Evolutionary conservation across 2,888 invertebrate genomes (phyloP).

Genomic region (Tuberolachnus salignus): DNA sequence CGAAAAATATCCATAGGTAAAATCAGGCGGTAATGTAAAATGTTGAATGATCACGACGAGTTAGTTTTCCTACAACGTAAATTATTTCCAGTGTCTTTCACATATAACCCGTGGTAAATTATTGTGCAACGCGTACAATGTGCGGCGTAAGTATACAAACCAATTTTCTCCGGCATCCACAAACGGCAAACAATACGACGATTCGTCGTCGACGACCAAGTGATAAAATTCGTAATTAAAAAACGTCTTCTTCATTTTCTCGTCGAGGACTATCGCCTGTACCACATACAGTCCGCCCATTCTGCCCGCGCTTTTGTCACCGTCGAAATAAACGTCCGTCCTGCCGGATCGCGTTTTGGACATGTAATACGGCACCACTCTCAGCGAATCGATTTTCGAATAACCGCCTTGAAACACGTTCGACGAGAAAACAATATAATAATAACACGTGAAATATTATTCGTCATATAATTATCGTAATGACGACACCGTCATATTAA

Average conservation of each 20-base stretch:
- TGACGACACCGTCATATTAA: too few species aligned
- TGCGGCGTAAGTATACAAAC: conserved; percentile 12
- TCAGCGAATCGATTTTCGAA: not conserved
- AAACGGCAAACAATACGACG: conserved; percentile 37
- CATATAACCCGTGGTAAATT: too few species aligned
- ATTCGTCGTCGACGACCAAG: conserved; percentile 37
- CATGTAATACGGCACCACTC: not conserved
- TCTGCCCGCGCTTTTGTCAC: conserved; percentile 9
- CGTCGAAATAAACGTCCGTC: conserved; percentile 5
- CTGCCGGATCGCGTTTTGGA: not conserved
- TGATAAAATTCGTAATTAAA: not conserved
- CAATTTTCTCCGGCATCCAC: conserved; percentile 12
- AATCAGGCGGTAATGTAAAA: too few species aligned
- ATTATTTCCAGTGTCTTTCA: too few species aligned
- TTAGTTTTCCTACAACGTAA: not conserved
- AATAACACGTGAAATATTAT: not conserved
- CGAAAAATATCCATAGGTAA: not conserved
- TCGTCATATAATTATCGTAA: not conserved
- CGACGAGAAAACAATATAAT: not conserved
- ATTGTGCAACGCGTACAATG: too few species aligned
- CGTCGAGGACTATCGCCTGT: not conserved
- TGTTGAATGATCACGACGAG: not conserved
- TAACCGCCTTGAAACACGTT: not conserved
- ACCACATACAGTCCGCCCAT: not conserved
- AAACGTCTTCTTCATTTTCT: not conserved